These are phyloP conservation scores for Drosophila bocki DNA, from an alignment of 1,140 invertebrate species.

Conservation along the genomic window DNA sequence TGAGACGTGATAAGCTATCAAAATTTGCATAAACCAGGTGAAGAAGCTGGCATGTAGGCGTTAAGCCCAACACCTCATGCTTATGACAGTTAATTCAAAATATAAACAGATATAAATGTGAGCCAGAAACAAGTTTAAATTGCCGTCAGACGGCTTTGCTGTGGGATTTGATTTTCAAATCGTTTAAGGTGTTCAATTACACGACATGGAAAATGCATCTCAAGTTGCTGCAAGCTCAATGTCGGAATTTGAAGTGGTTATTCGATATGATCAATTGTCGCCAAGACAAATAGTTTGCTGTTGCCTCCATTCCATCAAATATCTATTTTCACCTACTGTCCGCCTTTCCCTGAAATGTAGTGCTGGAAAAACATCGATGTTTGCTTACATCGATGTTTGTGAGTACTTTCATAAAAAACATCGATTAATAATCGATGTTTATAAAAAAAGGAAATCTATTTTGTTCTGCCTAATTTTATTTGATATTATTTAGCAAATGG, in stretches of 20 bases:
- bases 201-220: conserved; percentile 68
- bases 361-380: no score
- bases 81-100: conserved; percentile 31
- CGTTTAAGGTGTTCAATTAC: conserved; percentile 68
- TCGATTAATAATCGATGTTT: no score
- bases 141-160: conserved; percentile 30
- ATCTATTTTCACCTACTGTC: conserved; percentile 50
- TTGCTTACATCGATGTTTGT: no score
- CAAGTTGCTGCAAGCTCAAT: conserved; percentile 42
- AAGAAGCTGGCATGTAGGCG: conserved; percentile 49
- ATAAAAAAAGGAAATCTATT: no score
- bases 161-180: conserved; percentile 39
- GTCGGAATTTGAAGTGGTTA: conserved; percentile 38
- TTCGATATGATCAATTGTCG: conserved; percentile 37
- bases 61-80: conserved; percentile 55
- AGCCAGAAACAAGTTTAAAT: conserved; percentile 34
- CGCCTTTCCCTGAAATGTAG: conserved; percentile 50
- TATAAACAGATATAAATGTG: conserved; percentile 19
- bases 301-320: conserved; percentile 8
- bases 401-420: no score
- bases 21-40: conserved; percentile 59
- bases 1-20: conserved; percentile 59
- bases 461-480: no score
- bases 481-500: no score
- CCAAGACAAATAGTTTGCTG: not conserved